A percentile compares a stretch with the other conserved stretches of the same genome.
Conservation (phyloP, 2,888 invertebrate species). For the Tachystola acroxantha region DNA sequence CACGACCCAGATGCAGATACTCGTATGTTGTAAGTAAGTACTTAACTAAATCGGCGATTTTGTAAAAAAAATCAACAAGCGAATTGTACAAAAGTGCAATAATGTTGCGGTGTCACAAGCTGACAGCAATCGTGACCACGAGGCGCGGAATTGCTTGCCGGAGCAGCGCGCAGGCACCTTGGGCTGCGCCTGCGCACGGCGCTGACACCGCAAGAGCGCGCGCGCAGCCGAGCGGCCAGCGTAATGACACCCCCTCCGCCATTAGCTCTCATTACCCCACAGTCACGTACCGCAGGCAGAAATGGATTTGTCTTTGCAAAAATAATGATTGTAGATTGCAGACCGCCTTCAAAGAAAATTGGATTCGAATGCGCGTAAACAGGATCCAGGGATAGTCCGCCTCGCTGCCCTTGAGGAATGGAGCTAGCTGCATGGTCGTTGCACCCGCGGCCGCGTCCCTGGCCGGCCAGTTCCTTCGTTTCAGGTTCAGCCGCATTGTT, state of each 20-base stretch:
- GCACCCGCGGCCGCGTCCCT: slow-evolving; percentile 1
- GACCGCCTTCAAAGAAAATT: slow-evolving; percentile 71
- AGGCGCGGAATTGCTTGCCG: slow-evolving; percentile 20
- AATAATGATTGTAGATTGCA: slow-evolving; percentile 75
- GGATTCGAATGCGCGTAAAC: slow-evolving; percentile 66
- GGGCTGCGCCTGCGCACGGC: slow-evolving; percentile 19
- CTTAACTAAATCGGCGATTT: too few species aligned
- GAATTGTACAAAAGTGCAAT: slow-evolving; percentile 27
- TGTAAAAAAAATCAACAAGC: too few species aligned
- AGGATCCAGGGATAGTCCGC: slow-evolving; percentile 44
- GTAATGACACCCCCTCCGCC: slow-evolving; percentile 66
- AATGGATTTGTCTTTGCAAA: slow-evolving; percentile 78
- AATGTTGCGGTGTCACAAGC: slow-evolving; percentile 40
- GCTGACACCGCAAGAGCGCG: slow-evolving; percentile 30
- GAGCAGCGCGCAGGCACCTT: slow-evolving; percentile 10
- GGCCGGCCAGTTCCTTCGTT: background rate
- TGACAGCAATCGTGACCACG: slow-evolving; percentile 38
- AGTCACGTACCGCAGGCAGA: slow-evolving; percentile 72
- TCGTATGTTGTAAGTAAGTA: too few species aligned
- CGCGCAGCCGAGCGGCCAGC: slow-evolving; percentile 32
- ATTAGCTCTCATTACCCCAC: slow-evolving; percentile 72
- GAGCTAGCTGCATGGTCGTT: slow-evolving; percentile 22
- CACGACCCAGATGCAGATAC: too few species aligned
- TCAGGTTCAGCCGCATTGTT: background rate
- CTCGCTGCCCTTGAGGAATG: slow-evolving; percentile 37